phyloP scores from a whole-genome alignment of 2,797 vertebrate species.

The Geotria australis region DNA sequence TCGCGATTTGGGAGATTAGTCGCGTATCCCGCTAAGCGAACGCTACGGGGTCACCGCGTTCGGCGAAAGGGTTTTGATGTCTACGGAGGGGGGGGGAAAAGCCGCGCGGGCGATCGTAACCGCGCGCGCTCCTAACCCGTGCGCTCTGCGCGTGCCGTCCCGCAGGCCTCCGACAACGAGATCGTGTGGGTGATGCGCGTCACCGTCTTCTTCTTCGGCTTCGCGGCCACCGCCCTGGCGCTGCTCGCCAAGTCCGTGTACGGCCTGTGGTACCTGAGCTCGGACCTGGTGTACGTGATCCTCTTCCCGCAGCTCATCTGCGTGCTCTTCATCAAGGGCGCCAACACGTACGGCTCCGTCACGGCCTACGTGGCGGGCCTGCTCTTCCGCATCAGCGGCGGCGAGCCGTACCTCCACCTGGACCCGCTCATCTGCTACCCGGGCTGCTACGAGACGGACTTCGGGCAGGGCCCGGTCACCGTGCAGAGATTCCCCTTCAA shows the following conservation, averaged over 20 bases:
- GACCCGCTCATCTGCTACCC: constrained; percentile 76
- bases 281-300: constrained; percentile 84
- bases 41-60: too few species aligned
- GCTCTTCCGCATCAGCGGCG: constrained; percentile 55
- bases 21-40: too few species aligned
- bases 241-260: constrained; percentile 64
- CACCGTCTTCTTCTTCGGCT: constrained; percentile 68
- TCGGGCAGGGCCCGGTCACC: constrained; percentile 16
- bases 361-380: constrained; percentile 60
- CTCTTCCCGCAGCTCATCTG: constrained; percentile 86
- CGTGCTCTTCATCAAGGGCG: constrained; percentile 67
- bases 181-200: constrained; percentile 85
- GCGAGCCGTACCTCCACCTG: constrained; percentile 57
- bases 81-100: too few species aligned
- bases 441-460: constrained; percentile 31
- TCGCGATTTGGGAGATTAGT: too few species aligned
- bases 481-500: constrained; percentile 76
- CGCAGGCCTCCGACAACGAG: constrained; percentile 66
- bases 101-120: too few species aligned
- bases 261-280: constrained; percentile 91
- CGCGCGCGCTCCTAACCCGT: too few species aligned
- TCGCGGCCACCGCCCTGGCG: constrained; percentile 66
- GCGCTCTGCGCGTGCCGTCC: too few species aligned
- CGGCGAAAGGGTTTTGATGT: too few species aligned
- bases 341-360: constrained; percentile 76